Evolutionary conservation across 2,888 invertebrate species (phyloP).

Genomic region (Chesias legatella): DNA sequence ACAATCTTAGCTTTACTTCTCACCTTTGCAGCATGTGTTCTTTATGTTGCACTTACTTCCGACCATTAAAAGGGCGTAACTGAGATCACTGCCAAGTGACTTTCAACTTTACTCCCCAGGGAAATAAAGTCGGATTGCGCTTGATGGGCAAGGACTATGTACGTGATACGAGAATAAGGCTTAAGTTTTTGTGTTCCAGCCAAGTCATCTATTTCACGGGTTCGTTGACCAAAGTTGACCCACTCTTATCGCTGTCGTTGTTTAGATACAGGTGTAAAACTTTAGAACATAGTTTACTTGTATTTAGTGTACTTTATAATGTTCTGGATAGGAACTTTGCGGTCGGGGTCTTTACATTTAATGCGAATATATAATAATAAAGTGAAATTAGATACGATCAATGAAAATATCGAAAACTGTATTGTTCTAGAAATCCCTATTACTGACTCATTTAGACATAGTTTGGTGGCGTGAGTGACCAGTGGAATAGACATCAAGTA

Average conservation of each 20-base stretch:
- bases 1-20: constrained; percentile 52
- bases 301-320: background rate
- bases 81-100: background rate
- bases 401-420: too few relatives aligned
- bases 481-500: too few relatives aligned
- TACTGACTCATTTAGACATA: too few relatives aligned
- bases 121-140: background rate
- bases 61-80: constrained; percentile 15
- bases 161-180: constrained; percentile 2
- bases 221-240: constrained; percentile 46
- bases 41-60: constrained; percentile 45
- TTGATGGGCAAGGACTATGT: background rate
- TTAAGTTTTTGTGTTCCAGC: constrained; percentile 47
- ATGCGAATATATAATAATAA: too few relatives aligned
- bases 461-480: too few relatives aligned
- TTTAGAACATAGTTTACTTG: constrained; percentile 23
- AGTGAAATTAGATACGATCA: too few relatives aligned
- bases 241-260: constrained; percentile 38
- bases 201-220: constrained; percentile 47
- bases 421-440: too few relatives aligned
- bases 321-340: background rate
- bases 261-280: constrained; percentile 33
- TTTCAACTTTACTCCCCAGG: background rate
- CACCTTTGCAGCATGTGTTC: constrained; percentile 66
- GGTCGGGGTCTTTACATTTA: constrained; percentile 1